phyloP scores from a whole-genome alignment of 2,113 vertebrate genomes.

The Scytalopus superciliaris region DNA sequence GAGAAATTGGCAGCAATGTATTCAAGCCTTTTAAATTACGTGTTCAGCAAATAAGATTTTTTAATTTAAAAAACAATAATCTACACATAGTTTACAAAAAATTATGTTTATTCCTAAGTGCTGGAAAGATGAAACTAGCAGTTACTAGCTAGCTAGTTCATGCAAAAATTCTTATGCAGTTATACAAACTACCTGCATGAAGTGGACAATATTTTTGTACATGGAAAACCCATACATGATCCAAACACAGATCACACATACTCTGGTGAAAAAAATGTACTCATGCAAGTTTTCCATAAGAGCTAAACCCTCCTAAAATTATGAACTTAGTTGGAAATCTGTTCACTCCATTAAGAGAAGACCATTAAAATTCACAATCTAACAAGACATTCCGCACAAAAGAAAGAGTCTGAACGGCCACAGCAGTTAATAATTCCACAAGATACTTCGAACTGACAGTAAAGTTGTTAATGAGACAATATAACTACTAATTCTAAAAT shows the following conservation, averaged over 20 bases:
- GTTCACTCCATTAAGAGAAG: conserved; percentile 3
- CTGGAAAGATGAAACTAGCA: neutral
- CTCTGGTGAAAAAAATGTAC: accelerated
- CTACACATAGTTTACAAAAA: neutral
- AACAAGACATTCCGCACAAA: conserved; percentile 12
- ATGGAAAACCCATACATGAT: neutral
- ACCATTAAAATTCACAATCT: conserved; percentile 36
- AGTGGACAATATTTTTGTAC: neutral
- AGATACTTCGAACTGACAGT: conserved; percentile 58
- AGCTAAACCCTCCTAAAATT: neutral
- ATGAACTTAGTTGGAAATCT: neutral
- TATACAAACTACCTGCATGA: neutral
- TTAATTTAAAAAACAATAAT: neutral
- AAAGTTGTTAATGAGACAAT: conserved; percentile 68
- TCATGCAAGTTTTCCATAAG: neutral
- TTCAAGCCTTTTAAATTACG: neutral
- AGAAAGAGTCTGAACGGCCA: neutral
- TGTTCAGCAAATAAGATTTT: neutral
- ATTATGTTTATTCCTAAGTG: neutral
- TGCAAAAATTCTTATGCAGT: neutral
- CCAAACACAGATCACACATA: neutral
- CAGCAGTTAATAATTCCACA: conserved; percentile 39
- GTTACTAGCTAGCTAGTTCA: neutral
- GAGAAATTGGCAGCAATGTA: neutral
- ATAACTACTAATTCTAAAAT: conserved; percentile 57